Evolutionary conservation across 2,888 invertebrate species (phyloP), one percentile per base, ranked within the genome.

Genomic region (Nomada fabriciana): DNA sequence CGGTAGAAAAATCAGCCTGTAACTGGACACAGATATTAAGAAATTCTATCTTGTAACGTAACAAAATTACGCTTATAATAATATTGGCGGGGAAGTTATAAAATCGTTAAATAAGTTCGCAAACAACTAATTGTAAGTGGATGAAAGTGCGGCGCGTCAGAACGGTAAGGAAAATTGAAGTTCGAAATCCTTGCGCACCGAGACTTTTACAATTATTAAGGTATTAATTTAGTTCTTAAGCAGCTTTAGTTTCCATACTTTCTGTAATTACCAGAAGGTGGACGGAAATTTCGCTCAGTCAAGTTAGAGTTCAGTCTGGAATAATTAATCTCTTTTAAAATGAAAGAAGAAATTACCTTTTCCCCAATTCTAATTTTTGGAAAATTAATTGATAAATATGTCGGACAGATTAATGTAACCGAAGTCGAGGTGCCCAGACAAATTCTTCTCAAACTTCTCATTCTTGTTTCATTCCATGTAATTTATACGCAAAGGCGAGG

Each of bases 141-240:
- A 85, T 85, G 79, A 85, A 74, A 79, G 78, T 55, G 18, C 63
- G 15, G 70, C 82, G 59, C 29, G 61, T 67, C 76, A 42, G 50
- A 23, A 4, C 42, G 68, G 73, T 70, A 59, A 47, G 36, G 73
- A n/a, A 43, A 76, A 82, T 79, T 72, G 25, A 47, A 55, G 78
- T 79, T 78, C 59, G 42, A 43, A 69, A 73, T 71, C 71, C 74
- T 55, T 18, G 42, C 53, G 23, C 57, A 20, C 0, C 57, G 52
- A 63, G 79, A 78, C 70, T 79, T 78, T 29, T 67, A 23, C 82
- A 67, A 85, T 85, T 85, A 78, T 85, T 82, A 79, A 79, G 74
- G 80, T 76, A 85, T 85, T 85, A 85, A 85, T 82, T 85, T 50
- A 82, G 85, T 85, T 85, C 82, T 85, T 70, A 82, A 85, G 78